Base-by-base conservation (phyloP, 2,888 invertebrate species). In the Brenthis daphne region DNA sequence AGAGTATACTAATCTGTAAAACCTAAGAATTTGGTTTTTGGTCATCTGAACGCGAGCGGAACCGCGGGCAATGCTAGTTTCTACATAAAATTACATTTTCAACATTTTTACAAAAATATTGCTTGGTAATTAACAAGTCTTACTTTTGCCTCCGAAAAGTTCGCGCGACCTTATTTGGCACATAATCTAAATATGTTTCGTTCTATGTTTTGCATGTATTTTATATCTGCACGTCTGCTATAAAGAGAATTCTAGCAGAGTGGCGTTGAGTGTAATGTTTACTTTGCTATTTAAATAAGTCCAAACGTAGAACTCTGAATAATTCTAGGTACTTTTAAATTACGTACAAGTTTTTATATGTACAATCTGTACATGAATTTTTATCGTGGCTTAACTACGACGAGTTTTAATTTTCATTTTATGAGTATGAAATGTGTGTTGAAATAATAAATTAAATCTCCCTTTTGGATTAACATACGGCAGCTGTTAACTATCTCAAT, bases 281-380 rank as follows among this genome's bases (percentile, higher is more conserved):
- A 64, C 56, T 67, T 69, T 69, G 57, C 67, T 61, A 53, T 69
- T 69, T 71, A 69, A 71, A 71, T 71, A 57, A 61, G 56, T 56
- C 57, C 66, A 56, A 57, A 66, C 51, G 48, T 33, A 61, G 16
- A 64, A 55, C 47, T 60, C n/a, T 48, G 50, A 61, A 65, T 65
- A 57, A 57, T 69, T 57, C 16, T 57, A 43, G 37, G 37, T 43
- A 53, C 43, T 53, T 67, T 64, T 64, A 57, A 69, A 71, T 71
- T 53, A 63, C 37, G 61, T 43, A 64, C 60, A 60, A 60, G 60
- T 60, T 60, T 60, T 60, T 60, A 24, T 60, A 50, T 29, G 50
- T 60, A 50, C 47, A 57, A 57, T 57, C 43, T 57, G 13, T 57
- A 8, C 8, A 47, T 57, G 47, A 57, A 43, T 57, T 57, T 57